phyloP scores from a whole-genome alignment of 2,797 vertebrate genomes.

The Micromesistius poutassou region DNA sequence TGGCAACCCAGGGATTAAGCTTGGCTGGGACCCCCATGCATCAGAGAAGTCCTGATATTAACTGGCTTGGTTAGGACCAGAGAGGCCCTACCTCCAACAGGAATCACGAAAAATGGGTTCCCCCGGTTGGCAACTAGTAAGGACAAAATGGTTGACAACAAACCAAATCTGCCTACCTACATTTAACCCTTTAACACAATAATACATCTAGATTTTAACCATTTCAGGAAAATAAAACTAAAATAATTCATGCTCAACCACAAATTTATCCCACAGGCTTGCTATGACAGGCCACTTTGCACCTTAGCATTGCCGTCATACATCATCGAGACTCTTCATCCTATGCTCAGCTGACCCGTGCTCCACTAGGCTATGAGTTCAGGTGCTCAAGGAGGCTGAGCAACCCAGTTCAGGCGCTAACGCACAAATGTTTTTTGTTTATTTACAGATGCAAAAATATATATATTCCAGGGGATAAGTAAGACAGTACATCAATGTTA shows the following conservation, averaged over 20 bases:
- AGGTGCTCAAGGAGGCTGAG: not conserved
- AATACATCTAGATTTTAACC: not conserved
- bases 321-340: not conserved
- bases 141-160: not conserved
- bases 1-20: not conserved
- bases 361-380: not conserved
- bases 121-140: not conserved
- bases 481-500: not conserved
- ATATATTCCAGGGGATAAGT: not conserved
- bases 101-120: not conserved
- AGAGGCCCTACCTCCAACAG: not conserved
- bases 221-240: not conserved
- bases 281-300: constrained; percentile 24
- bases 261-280: constrained; percentile 26
- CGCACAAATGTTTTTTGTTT: not conserved
- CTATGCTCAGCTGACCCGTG: not conserved
- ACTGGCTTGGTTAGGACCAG: too few relatives aligned
- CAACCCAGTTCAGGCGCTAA: not conserved
- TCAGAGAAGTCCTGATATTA: not conserved
- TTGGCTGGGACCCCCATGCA: not conserved
- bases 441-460: not conserved
- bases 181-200: not conserved
- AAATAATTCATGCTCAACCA: not conserved
- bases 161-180: not conserved
- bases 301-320: constrained; percentile 14